Evolutionary conservation across 1,140 invertebrate genomes (phyloP).

Genomic region (Trichonephila clavipes): DNA sequence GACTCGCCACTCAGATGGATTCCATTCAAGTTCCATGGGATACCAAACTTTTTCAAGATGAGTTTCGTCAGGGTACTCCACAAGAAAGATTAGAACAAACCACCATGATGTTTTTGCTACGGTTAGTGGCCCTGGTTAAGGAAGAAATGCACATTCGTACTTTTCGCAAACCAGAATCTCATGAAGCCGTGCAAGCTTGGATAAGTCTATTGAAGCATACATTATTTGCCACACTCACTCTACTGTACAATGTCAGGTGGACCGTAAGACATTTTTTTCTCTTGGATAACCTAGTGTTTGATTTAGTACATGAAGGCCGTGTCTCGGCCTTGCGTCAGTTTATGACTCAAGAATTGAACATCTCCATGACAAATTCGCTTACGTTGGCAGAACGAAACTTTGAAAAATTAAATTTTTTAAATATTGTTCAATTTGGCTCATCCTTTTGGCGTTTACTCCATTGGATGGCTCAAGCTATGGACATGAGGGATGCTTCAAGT

Average conservation of each 20-base stretch:
- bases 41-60: no score
- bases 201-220: no score
- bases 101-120: no score
- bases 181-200: no score
- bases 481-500: not conserved
- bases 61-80: no score
- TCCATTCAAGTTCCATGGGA: no score
- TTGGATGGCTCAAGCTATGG: slow-evolving; percentile 32
- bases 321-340: not conserved
- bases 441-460: slow-evolving; percentile 29
- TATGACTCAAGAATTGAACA: not conserved
- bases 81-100: no score
- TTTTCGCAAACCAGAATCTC: no score
- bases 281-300: not conserved
- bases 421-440: not conserved
- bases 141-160: no score
- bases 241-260: not conserved
- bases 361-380: not conserved
- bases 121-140: no score
- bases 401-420: no score
- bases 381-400: not conserved
- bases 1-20: no score
- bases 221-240: not conserved
- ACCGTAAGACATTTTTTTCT: not conserved
- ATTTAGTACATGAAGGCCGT: not conserved